Base-by-base conservation (phyloP, 2,797 vertebrate species). In the Malurus leucopterus region DNA sequence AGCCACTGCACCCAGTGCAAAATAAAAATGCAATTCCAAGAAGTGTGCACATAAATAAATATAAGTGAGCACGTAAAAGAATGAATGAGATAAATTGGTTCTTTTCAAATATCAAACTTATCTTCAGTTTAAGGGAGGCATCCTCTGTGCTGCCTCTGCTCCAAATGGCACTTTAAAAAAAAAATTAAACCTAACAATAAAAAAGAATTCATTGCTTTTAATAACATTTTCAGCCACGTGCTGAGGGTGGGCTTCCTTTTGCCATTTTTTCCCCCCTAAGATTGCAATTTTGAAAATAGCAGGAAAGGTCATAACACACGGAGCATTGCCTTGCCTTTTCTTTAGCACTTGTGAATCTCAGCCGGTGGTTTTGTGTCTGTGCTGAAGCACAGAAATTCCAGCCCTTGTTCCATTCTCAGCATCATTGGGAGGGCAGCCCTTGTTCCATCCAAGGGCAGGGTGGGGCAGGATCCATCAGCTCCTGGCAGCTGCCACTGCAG, bases 31-130 rank as follows among this genome's bases (percentile, higher is more conserved):
- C 82, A 93, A 79, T 89, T 91, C 77, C 72, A 90, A 87, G 86
- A 78, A 86, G 54, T 47, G 50, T 78, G 86, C 58, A 47, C 80
- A 94, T 95, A 95, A 95, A 95, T 94, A 96, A 95, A 94, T 94
- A 90, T 73, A 91, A 87, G 85, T 40, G 80, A 92, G 86, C n/a
- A 11, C 2, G 8, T 91, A 86, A 92, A 92, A 88, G 90, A 94
- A 77, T 63, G 86, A 94, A 89, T 29, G 68, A 86, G 95, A 90
- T 90, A 93, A 94, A 93, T 93, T 81, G 90, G 84, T 86, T 95
- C 86, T 79, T 95, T 95, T 95, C 80, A 93, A 95, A 92, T 15
- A 55, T 80, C 84, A 82, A 92, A 84, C 82, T 91, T 88, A 84
- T 94, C 83, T 94, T 84, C 89, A 34, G n/a, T 84, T 91, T 94